phyloP scores from a whole-genome alignment of 2,888 invertebrate genomes.

The Apodemia zela region DNA sequence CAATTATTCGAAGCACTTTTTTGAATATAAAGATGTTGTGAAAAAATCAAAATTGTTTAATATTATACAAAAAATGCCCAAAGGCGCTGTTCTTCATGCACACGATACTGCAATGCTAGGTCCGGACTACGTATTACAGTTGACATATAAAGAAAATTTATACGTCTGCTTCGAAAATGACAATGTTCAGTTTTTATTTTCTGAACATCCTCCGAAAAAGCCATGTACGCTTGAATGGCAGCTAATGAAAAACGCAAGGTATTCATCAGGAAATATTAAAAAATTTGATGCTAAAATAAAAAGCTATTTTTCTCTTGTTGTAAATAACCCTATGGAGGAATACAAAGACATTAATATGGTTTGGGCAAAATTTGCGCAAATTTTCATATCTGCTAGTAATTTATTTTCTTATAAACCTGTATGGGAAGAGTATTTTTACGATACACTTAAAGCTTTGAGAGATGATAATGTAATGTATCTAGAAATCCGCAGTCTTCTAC shows the following conservation, averaged over 20 bases:
- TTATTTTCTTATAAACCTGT: slow-evolving; percentile 82
- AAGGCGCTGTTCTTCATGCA: slow-evolving; percentile 86
- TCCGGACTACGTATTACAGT: slow-evolving; percentile 80
- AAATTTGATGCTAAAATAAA: slow-evolving; percentile 77
- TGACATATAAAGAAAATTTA: slow-evolving; percentile 82
- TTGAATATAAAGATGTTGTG: slow-evolving; percentile 80
- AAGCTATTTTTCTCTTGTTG: slow-evolving; percentile 76
- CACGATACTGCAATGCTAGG: slow-evolving; percentile 84
- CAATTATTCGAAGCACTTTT: slow-evolving; percentile 84
- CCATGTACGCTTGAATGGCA: slow-evolving; percentile 65
- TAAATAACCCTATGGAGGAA: slow-evolving; percentile 60
- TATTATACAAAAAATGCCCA: slow-evolving; percentile 85
- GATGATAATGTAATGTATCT: slow-evolving; percentile 86
- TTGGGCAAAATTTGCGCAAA: slow-evolving; percentile 80
- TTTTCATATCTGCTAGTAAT: slow-evolving; percentile 74
- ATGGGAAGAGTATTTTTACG: slow-evolving; percentile 84
- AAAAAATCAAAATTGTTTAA: slow-evolving; percentile 82
- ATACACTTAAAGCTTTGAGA: slow-evolving; percentile 81
- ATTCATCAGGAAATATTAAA: slow-evolving; percentile 59
- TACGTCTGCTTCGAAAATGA: slow-evolving; percentile 70
- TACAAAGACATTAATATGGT: slow-evolving; percentile 80
- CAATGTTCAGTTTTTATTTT: slow-evolving; percentile 50
- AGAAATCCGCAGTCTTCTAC: slow-evolving; percentile 83
- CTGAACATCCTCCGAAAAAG: slow-evolving; percentile 40
- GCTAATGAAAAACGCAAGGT: slow-evolving; percentile 68